These are phyloP conservation scores for Apodemus sylvaticus DNA, from an alignment of 2,113 vertebrate genomes.

Conservation along the genomic window DNA sequence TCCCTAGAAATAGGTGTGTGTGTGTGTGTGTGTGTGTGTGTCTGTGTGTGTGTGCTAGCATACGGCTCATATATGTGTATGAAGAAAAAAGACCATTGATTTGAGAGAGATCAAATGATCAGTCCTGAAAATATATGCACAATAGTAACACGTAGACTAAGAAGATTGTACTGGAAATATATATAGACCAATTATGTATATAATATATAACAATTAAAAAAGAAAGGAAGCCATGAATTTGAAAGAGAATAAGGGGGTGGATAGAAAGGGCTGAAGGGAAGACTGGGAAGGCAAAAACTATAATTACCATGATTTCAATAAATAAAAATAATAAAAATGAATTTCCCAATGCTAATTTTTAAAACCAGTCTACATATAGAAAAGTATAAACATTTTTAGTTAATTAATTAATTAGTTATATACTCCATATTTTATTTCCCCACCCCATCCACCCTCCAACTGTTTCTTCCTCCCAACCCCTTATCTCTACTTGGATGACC, in stretches of 20 bases:
- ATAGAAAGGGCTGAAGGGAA: not conserved
- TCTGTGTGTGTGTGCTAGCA: no score
- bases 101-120: not conserved
- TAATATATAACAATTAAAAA: not conserved
- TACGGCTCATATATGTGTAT: not conserved
- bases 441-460: no score
- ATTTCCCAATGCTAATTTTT: not conserved
- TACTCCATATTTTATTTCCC: no score
- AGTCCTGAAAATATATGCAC: not conserved
- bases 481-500: no score
- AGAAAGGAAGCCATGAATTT: not conserved
- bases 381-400: not conserved
- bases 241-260: no score
- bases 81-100: not conserved
- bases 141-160: not conserved
- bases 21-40: not conserved
- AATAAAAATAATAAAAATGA: not conserved
- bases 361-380: constrained; percentile 1
- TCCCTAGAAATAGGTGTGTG: no score
- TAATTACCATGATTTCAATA: not conserved
- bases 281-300: not conserved
- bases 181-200: not conserved
- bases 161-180: not conserved
- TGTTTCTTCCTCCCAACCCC: no score
- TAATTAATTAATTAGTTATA: no score